These are phyloP conservation scores for Spheniscus humboldti DNA, from an alignment of 2,797 vertebrate species.

Conservation along the genomic window DNA sequence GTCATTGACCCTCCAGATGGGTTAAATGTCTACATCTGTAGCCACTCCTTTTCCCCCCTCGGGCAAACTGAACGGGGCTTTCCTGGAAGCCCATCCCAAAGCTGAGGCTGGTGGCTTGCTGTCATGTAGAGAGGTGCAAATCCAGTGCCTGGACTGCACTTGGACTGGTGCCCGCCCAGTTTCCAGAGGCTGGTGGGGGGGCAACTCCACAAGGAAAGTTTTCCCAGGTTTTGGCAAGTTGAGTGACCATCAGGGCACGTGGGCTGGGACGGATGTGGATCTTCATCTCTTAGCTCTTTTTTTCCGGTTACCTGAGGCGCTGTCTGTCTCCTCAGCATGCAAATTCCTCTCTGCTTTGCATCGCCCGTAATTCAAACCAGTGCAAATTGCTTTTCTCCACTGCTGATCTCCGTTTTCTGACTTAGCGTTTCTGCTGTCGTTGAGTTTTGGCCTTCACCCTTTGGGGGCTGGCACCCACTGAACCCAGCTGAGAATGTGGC, in stretches of 20 bases:
- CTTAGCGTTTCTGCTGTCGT: slow-evolving; percentile 9
- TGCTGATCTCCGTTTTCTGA: neutral
- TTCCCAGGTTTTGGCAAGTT: neutral
- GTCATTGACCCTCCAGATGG: neutral
- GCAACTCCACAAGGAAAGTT: neutral
- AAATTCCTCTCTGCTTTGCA: slow-evolving; percentile 25
- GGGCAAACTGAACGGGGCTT: neutral
- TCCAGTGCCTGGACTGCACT: neutral
- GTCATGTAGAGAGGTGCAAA: neutral
- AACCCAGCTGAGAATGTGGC: slow-evolving; percentile 49
- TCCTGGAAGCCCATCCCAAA: neutral
- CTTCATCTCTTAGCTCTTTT: neutral
- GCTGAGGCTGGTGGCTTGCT: neutral
- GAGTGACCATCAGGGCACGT: neutral
- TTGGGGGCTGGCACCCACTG: slow-evolving; percentile 31
- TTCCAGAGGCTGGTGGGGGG: neutral
- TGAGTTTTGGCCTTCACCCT: slow-evolving; percentile 28
- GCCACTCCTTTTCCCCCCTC: neutral
- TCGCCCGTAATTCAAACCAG: neutral
- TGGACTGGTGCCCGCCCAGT: neutral
- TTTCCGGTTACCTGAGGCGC: neutral
- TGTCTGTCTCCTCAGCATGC: slow-evolving; percentile 5
- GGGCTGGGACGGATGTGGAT: neutral
- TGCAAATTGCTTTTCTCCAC: neutral
- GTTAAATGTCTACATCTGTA: neutral